Percentiles rank a stretch among this genome's conserved stretches.
These are phyloP conservation scores for Tenthredo livida DNA, from an alignment of 2,888 invertebrate genomes.

Conservation along the genomic window DNA sequence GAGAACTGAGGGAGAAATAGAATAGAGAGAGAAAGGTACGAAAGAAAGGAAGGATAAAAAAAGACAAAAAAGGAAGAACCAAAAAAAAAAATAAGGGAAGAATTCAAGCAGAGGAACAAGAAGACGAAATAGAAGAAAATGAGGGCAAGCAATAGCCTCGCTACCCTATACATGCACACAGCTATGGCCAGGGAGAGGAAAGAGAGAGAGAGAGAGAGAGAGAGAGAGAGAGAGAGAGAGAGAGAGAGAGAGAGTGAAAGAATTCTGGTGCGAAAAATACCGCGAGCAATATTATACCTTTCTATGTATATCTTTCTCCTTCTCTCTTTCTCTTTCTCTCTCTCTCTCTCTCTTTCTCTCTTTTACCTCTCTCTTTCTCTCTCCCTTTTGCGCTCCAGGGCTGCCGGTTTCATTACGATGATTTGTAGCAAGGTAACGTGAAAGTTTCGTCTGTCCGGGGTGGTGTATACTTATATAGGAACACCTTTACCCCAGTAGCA, in stretches of 20 bases:
- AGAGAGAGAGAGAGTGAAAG: not conserved
- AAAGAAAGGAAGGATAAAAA: not conserved
- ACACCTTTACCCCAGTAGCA: not conserved
- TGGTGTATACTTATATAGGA: not conserved
- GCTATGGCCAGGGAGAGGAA: not conserved
- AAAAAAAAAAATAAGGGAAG: not conserved
- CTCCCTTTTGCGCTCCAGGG: conserved; percentile 1
- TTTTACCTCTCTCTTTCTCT: not conserved
- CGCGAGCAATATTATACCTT: conserved; percentile 11
- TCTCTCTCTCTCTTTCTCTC: not conserved
- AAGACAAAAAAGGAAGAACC: not conserved
- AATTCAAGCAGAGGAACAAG: conserved; percentile 25
- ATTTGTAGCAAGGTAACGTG: conserved; percentile 48
- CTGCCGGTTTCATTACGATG: conserved; percentile 53
- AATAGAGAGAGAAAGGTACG: no score
- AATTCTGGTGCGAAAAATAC: conserved; percentile 28
- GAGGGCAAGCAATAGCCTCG: conserved; percentile 31
- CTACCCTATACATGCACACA: not conserved
- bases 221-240: not conserved
- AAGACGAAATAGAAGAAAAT: conserved; percentile 27
- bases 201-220: not conserved
- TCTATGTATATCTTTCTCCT: not conserved
- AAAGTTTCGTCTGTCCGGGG: conserved; percentile 27
- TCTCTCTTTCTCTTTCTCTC: not conserved
- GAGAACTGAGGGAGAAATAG: not conserved